phyloP scores from a whole-genome alignment of 2,113 vertebrate genomes.

The Chinchilla lanigera region DNA sequence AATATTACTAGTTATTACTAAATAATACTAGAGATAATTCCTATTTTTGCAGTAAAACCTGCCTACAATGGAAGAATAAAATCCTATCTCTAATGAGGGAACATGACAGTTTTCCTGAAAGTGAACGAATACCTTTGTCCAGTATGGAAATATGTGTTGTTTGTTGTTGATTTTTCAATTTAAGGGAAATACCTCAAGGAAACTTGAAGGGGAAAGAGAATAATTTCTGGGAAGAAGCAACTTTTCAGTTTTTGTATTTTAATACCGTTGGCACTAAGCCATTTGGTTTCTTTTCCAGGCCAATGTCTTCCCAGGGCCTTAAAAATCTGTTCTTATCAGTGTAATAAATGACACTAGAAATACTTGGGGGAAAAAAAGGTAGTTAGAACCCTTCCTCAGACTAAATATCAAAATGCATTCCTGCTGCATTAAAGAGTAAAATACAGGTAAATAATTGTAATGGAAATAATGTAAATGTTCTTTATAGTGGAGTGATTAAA shows the following conservation, averaged over 20 bases:
- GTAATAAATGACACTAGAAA: not conserved
- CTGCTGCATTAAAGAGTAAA: not conserved
- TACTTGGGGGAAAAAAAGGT: not conserved
- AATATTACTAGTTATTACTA: no score
- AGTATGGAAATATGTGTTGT: not conserved
- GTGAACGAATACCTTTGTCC: not conserved
- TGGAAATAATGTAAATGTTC: not conserved
- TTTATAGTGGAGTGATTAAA: not conserved
- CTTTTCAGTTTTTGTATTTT: not conserved
- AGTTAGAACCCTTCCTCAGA: not conserved
- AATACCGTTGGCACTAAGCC: not conserved
- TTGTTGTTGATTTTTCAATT: not conserved
- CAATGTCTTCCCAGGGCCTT: not conserved
- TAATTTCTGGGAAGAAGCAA: not conserved
- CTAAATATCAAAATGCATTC: not conserved
- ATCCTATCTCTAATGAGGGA: not conserved
- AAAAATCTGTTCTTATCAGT: not conserved
- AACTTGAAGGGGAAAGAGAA: not conserved
- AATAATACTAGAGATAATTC: no score
- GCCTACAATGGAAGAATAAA: not conserved
- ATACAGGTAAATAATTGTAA: not conserved
- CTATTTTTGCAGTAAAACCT: not conserved
- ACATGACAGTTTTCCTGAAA: not conserved
- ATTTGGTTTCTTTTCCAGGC: not conserved
- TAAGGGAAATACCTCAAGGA: constrained; percentile 34